Conservation (phyloP, 1,140 invertebrate genomes). For the Linepithema humile region DNA sequence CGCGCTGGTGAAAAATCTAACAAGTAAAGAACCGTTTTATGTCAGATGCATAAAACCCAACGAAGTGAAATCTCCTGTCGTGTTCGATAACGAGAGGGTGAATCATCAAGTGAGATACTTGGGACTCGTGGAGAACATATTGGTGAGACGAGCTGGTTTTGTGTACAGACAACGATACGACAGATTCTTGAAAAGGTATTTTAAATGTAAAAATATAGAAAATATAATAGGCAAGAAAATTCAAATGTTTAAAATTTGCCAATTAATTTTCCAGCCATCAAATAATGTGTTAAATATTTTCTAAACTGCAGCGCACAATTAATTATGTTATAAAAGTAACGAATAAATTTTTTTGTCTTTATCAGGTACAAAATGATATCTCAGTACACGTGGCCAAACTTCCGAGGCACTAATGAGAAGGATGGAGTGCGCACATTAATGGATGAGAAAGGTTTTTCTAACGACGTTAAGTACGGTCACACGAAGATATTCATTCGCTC, state of each 20-base stretch:
- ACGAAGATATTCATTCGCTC: slow-evolving; percentile 98
- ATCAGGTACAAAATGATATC: slow-evolving; percentile 98
- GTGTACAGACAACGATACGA: slow-evolving; percentile 96
- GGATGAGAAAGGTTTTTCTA: slow-evolving; percentile 89
- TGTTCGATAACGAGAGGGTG: slow-evolving; percentile 92
- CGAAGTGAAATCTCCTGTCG: slow-evolving; percentile 93
- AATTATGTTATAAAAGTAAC: neutral
- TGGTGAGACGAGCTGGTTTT: slow-evolving; percentile 97
- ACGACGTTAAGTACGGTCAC: slow-evolving; percentile 96
- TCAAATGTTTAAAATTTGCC: neutral
- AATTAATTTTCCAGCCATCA: neutral
- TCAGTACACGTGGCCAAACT: slow-evolving; percentile 97
- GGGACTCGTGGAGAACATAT: slow-evolving; percentile 96
- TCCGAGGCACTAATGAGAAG: slow-evolving; percentile 89
- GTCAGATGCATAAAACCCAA: slow-evolving; percentile 99
- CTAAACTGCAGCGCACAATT: neutral
- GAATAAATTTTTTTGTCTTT: slow-evolving; percentile 67
- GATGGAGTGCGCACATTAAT: slow-evolving; percentile 94
- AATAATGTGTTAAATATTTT: neutral
- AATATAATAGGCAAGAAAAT: neutral
- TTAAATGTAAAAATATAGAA: neutral
- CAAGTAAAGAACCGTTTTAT: slow-evolving; percentile 97
- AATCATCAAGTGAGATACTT: slow-evolving; percentile 96
- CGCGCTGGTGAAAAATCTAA: slow-evolving; percentile 93
- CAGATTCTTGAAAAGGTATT: slow-evolving; percentile 91